Evolutionary conservation across 2,113 vertebrate species (phyloP).

Genomic region (human): DNA sequence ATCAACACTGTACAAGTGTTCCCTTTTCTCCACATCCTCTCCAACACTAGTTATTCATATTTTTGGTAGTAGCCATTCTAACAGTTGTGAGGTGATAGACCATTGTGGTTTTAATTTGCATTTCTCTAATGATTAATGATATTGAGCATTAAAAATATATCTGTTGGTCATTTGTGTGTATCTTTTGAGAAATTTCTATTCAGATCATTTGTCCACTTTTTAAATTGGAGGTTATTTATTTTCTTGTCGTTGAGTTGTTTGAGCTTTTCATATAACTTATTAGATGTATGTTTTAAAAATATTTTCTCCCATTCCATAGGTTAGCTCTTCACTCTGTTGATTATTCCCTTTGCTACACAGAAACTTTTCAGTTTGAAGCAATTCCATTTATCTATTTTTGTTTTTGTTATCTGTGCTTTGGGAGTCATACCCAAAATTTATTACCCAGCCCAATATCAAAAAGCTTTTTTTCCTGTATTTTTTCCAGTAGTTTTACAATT

Average conservation of each 20-base stretch:
- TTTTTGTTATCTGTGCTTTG: not conserved
- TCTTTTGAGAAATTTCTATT: not conserved
- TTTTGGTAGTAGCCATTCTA: not conserved
- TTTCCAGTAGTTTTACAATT: not conserved
- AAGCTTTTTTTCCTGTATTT: not conserved
- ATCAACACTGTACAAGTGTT: not conserved
- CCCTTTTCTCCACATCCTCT: not conserved
- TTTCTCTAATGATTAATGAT: not conserved
- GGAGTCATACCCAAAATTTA: not conserved
- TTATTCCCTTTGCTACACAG: not conserved
- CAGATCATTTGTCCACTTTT: not conserved
- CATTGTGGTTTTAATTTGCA: not conserved
- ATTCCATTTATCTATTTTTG: not conserved
- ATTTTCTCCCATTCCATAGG: not conserved
- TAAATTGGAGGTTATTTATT: not conserved
- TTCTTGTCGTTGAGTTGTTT: not conserved
- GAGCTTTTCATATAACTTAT: not conserved
- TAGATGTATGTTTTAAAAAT: not conserved
- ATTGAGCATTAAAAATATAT: not conserved
- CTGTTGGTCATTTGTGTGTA: not conserved
- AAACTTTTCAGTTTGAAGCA: not conserved
- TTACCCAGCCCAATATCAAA: not conserved
- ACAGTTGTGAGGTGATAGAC: not conserved
- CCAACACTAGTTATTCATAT: not conserved
- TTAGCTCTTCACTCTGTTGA: not conserved